A percentile compares a stretch with the other conserved stretches of the same genome.
Conservation (phyloP, 2,113 vertebrate genomes). For the Pangasianodon gigas region DNA sequence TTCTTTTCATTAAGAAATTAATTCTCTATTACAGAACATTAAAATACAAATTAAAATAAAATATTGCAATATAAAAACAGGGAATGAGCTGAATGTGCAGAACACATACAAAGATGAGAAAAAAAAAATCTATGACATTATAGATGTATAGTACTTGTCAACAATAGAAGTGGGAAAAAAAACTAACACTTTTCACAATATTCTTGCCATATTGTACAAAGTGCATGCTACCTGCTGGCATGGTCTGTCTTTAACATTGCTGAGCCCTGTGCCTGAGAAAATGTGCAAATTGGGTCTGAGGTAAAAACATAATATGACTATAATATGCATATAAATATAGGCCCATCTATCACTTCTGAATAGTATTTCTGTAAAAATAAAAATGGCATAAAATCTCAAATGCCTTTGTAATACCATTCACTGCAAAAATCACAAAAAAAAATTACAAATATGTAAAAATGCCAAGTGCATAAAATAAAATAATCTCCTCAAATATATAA, state of each 20-base stretch:
- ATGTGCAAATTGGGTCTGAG: conserved; percentile 1
- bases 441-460: not conserved
- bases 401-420: not conserved
- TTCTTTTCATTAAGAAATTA: not conserved
- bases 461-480: conserved; percentile 15
- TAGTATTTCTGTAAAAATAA: not conserved
- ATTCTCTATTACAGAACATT: not conserved
- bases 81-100: not conserved
- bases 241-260: not conserved
- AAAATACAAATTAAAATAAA: conserved; percentile 2
- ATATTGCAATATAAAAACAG: not conserved
- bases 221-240: not conserved
- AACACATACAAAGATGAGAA: not conserved
- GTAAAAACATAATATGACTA: not conserved
- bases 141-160: not conserved
- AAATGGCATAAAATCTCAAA: not conserved
- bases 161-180: not conserved
- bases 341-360: not conserved
- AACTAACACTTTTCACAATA: not conserved
- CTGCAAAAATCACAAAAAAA: not conserved
- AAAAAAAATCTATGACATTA: not conserved
- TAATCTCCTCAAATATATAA: not conserved
- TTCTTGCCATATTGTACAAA: not conserved
- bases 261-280: not conserved
- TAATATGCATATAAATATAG: conserved; percentile 2